Evolutionary conservation across 2,888 invertebrate genomes (phyloP), one percentile per base, ranked within the genome.

Genomic region (Pardosa pseudoannulata): DNA sequence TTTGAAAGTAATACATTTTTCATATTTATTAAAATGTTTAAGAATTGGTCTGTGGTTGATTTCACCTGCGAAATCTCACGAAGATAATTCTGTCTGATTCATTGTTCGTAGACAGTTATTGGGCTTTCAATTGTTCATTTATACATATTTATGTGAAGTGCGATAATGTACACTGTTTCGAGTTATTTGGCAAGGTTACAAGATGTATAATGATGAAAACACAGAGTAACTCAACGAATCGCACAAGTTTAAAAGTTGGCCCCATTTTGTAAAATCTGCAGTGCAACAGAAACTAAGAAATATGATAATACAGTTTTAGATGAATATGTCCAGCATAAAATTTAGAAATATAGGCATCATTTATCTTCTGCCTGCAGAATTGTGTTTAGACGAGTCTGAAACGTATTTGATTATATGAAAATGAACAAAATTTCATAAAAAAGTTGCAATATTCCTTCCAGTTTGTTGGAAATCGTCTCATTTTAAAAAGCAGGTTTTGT

Each of bases 311-410:
- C n/a, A n/a, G n/a, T 46, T 46, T 7, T 46, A 6, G 16, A 7
- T 46, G 16, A 46, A 46, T 46, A 46, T 46, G 46, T 2, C 46
- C 46, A 46, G 46, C 46, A 46, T 46, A 46, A 36, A 36, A 11
- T 36, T 36, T 7, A 7, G 5, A 11, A n/a, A 36, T 36, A 5
- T 9, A 36, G 36, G 9, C 5, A 36, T n/a, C n/a, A n/a, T n/a
- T n/a, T 36, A 9, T 7, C 23, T 56, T 56, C 56, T 56, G 56
- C 56, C 56, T 56, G 56, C 56, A 56, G 56, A 56, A 56, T 56
- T n/a, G n/a, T n/a, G n/a, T n/a, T n/a, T n/a, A n/a, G n/a, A n/a
- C n/a, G n/a, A n/a, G n/a, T n/a, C n/a, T n/a, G n/a, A n/a, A n/a
- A n/a, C n/a, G n/a, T n/a, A n/a, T n/a, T n/a, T n/a, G n/a, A n/a